A percentile compares a stretch with the other conserved stretches of the same genome.
These are phyloP conservation scores for Iguana delicatissima DNA, from an alignment of 2,797 vertebrate genomes.

Conservation along the genomic window DNA sequence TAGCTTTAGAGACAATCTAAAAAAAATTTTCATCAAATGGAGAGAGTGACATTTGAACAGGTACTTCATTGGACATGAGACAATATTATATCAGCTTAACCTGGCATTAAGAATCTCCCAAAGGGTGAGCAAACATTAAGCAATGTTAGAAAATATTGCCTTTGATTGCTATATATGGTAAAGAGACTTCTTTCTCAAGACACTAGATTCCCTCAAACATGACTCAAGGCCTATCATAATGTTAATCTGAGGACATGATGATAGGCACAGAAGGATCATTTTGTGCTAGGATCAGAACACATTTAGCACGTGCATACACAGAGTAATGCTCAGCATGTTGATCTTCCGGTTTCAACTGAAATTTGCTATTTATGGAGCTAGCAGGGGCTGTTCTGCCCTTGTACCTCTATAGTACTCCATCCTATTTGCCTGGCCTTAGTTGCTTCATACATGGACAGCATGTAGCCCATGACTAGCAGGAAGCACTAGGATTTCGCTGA, in stretches of 20 bases:
- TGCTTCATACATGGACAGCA: no score
- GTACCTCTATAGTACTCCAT: neutral
- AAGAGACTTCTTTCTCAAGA: neutral
- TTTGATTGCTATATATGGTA: neutral
- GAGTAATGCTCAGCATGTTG: neutral
- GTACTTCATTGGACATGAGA: neutral
- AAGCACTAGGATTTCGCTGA: neutral
- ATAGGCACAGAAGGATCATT: neutral
- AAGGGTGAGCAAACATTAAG: constrained; percentile 10
- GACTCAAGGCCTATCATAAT: constrained; percentile 1
- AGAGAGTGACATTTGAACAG: neutral
- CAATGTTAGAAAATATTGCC: neutral
- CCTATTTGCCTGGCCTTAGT: neutral
- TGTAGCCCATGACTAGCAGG: neutral
- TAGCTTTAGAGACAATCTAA: neutral
- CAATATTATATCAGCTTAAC: neutral
- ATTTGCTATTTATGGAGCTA: neutral
- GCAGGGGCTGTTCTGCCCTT: neutral
- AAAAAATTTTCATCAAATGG: neutral
- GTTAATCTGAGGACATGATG: neutral
- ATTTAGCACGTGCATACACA: neutral
- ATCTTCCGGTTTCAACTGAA: neutral
- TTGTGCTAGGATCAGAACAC: neutral
- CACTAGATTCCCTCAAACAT: neutral
- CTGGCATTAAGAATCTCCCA: neutral